Evolutionary conservation across 2,113 vertebrate species (phyloP).

Genomic region (Dermatemys mawii): DNA sequence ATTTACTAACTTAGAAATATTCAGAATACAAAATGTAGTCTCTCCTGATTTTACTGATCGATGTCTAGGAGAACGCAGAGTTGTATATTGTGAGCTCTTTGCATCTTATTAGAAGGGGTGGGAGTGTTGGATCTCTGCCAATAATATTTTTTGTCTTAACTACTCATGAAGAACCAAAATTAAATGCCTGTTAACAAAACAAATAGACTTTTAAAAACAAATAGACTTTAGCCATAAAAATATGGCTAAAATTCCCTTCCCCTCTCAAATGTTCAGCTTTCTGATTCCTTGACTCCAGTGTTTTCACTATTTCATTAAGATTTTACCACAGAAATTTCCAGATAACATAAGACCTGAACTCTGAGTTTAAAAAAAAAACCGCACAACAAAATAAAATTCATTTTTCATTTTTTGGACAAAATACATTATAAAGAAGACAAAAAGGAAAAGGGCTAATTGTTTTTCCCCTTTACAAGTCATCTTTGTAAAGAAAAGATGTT

Average conservation of each 20-base stretch:
- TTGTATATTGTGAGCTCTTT: not conserved
- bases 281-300: not conserved
- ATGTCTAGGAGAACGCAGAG: not conserved
- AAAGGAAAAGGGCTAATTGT: not conserved
- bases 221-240: no score
- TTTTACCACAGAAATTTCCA: not conserved
- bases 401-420: not conserved
- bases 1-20: not conserved
- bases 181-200: not conserved
- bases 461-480: not conserved
- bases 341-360: not conserved
- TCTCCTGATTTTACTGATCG: not conserved
- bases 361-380: not conserved
- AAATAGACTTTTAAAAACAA: not conserved
- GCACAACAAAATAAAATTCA: not conserved
- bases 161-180: not conserved
- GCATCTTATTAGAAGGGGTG: not conserved
- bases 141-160: not conserved
- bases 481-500: not conserved
- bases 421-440: not conserved
- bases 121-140: not conserved
- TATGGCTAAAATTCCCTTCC: not conserved
- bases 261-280: not conserved
- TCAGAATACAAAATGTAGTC: not conserved
- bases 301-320: not conserved